Evolutionary conservation across 1,140 invertebrate genomes (phyloP).

Genomic region (Macrosteles quadrilineatus): DNA sequence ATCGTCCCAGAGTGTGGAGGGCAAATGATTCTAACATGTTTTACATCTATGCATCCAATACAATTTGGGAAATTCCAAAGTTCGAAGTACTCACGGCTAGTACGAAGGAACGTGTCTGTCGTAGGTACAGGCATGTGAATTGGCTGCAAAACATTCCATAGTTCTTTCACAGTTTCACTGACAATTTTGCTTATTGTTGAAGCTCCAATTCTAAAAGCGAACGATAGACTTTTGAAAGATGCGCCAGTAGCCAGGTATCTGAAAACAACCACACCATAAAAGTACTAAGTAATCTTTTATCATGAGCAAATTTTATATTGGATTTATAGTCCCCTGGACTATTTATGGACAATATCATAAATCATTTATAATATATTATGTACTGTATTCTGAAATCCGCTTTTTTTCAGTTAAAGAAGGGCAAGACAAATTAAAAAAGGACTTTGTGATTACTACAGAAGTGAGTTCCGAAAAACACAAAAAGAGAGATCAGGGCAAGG

Average conservation of each 20-base stretch:
- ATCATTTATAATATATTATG: too few species aligned
- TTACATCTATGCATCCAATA: conserved; percentile 49
- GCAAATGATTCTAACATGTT: conserved; percentile 47
- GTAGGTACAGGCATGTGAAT: conserved; percentile 24
- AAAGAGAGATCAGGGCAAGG: conserved; percentile 12
- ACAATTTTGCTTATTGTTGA: conserved; percentile 27
- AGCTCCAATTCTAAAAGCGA: conserved; percentile 26
- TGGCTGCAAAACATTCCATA: conserved; percentile 23
- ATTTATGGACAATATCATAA: too few species aligned
- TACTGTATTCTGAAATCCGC: too few species aligned
- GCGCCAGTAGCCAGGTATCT: conserved; percentile 27
- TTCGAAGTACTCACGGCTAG: conserved; percentile 21
- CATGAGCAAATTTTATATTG: too few species aligned
- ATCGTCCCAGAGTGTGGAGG: conserved; percentile 47
- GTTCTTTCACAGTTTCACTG: conserved; percentile 18
- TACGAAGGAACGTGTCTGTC: conserved; percentile 19
- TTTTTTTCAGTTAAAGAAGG: too few species aligned
- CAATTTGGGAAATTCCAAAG: conserved; percentile 43
- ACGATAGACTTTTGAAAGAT: conserved; percentile 27
- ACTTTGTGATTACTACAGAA: conserved; percentile 3
- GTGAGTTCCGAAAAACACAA: background rate
- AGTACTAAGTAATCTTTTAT: too few species aligned
- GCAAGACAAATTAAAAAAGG: too few species aligned
- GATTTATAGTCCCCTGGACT: too few species aligned
- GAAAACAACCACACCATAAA: too few species aligned